Base-by-base conservation (phyloP, 2,888 invertebrate species). In the Hesperia comma region DNA sequence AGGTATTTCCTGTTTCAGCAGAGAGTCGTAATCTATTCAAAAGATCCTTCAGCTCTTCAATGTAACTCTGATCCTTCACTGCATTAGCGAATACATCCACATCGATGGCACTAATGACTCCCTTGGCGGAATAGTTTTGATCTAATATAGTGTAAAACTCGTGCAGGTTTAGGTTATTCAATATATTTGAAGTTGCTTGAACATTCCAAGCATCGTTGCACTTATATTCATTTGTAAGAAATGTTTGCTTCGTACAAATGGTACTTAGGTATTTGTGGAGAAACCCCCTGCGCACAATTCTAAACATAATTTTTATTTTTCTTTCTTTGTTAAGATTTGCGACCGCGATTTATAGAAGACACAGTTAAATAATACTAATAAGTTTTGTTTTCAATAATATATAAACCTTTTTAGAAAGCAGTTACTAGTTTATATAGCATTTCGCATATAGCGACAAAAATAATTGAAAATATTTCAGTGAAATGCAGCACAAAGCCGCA, bases 71-170 rank as follows among this genome's bases (percentile, higher is more conserved):
- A 62, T 94, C 93, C 51, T 86, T 90, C 6, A 96, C 80, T 21
- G 94, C 93, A 86, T 97, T 97, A 0, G 95, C 95, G 84, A 96
- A 97, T 75, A 98, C 93, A 80, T 98, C 98, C 8, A 98, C 94
- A 84, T 98, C 98, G 32, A 98, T 94, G 3, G 96, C 95, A 84
- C 95, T 96, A 15, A 96, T 93, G 73, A 93, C 93, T 15, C 94
- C 94, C 67, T 93, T 93, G 46, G 91, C 93, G 54, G 94, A 89
- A 78, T 94, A 95, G 72, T 94, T 94, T 75, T 95, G 94, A 68
- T 96, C 96, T 51, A 98, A 77, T 69, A 95, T 94, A 76, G 94
- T 88, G 80, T 95, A 97, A 71, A 97, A 94, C 75, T 95, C 94
- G 70, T 94, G 95, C 64, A 94, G 71, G 75, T 95, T 95, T 37